Base-by-base conservation (phyloP, 2,888 invertebrate species). In the Drosophila anomelani region DNA sequence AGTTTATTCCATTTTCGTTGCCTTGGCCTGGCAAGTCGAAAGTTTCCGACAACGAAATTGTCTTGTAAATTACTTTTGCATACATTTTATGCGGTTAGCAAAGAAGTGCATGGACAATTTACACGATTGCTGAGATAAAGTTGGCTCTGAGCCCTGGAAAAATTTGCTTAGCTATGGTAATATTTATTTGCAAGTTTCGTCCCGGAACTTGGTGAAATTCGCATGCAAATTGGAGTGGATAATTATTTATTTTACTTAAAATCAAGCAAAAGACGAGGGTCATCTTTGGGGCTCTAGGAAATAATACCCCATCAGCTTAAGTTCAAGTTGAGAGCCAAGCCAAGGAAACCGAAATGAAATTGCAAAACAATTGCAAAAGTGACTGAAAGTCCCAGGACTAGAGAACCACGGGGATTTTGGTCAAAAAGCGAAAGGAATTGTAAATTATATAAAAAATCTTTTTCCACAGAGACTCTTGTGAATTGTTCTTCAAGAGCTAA, bases 1-100 rank as follows among this genome's bases (percentile, higher is more conserved):
- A 39, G 44, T 69, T 46, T 39, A 69, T 57, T 6, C 62, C 26
- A 34, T 34, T 69, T 29, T 20, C 9, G 60, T 29, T 26, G 38
- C 38, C 13, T 26, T 43, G 23, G 17, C 13, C 23, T 10, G 36
- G 12, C 23, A 47, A 59, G 63, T 49, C 39, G 17, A 73, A 73
- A 73, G 64, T 62, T 72, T 72, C 41, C 23, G 7, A 17, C 41
- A 26, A 44, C 53, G 36, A 72, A 72, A 72, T 72, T 72, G 53
- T 56, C 57, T 47, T 73, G 74, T 41, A 73, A 72, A 73, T 73
- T 62, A 62, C 73, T 73, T 73, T 72, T 72, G 73, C 72, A 73
- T 74, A 63, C 53, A 73, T 72, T 72, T 57, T 13, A 32, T 54
- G 46, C 39, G 57, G 72, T 53, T 41, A 20, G 63, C 38, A 38